Conservation (phyloP, 2,797 vertebrate genomes). For the Cynopterus sphinx region DNA sequence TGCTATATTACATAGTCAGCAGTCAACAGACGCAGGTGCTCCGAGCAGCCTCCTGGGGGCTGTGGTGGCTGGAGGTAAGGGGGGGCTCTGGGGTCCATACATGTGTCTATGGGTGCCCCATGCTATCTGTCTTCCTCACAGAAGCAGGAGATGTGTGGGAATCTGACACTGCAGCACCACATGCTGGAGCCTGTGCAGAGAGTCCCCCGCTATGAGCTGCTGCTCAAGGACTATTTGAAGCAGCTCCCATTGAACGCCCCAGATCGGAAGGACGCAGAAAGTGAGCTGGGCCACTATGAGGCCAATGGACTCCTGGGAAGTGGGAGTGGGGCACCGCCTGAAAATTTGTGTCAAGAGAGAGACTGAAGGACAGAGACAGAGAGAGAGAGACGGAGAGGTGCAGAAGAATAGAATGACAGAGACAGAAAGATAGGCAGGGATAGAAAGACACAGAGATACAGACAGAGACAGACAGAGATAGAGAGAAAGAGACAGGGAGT, state of each 20-base stretch:
- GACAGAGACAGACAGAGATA: background rate
- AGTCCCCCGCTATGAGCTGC: constrained; percentile 96
- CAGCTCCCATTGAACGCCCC: constrained; percentile 92
- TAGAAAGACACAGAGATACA: background rate
- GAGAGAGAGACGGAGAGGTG: background rate
- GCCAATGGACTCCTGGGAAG: background rate
- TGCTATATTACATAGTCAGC: background rate
- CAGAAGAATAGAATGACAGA: background rate
- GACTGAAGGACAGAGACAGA: no score
- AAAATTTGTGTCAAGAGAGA: background rate
- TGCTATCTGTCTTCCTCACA: constrained; percentile 73
- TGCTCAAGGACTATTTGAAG: constrained; percentile 98
- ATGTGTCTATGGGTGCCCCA: background rate
- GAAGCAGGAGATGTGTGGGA: constrained; percentile 97
- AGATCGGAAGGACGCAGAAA: constrained; percentile 95
- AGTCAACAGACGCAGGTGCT: background rate
- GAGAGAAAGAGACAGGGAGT: no score
- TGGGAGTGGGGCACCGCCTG: background rate
- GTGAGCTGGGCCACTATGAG: constrained; percentile 82
- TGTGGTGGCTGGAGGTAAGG: background rate
- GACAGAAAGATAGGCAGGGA: no score
- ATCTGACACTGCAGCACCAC: constrained; percentile 97
- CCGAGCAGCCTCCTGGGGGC: background rate
- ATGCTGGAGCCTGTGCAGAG: constrained; percentile 98
- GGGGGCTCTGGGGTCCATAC: no score